These are phyloP conservation scores for Alloplasta piceator DNA, from an alignment of 2,888 invertebrate species.

Conservation along the genomic window DNA sequence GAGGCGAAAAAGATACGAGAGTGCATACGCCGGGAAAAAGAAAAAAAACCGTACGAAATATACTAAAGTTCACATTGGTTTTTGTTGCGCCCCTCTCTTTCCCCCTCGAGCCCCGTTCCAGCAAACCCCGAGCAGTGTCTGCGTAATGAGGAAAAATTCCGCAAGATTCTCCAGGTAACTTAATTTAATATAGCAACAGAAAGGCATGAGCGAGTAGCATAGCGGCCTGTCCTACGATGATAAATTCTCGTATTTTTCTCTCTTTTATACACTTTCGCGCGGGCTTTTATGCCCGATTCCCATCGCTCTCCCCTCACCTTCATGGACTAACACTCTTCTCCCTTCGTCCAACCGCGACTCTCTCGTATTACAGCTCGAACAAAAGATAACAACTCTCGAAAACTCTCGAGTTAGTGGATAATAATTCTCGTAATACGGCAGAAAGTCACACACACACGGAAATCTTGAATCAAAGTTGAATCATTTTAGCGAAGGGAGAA, in stretches of 20 bases:
- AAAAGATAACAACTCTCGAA: conserved; percentile 71
- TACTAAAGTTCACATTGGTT: conserved; percentile 59
- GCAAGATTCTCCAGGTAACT: conserved; percentile 71
- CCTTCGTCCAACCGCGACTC: conserved; percentile 20
- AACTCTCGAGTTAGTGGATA: conserved; percentile 14
- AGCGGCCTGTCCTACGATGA: conserved; percentile 71
- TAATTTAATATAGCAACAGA: conserved; percentile 75
- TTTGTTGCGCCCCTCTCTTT: not conserved
- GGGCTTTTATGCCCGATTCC: conserved; percentile 41
- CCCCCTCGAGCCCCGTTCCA: conserved; percentile 41
- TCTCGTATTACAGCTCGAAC: conserved; percentile 67
- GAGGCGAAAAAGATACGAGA: conserved; percentile 20
- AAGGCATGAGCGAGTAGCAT: conserved; percentile 62
- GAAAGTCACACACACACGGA: conserved; percentile 27
- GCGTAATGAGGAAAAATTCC: conserved; percentile 73
- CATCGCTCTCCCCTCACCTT: conserved; percentile 43
- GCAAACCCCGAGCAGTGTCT: not conserved
- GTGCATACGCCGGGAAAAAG: conserved; percentile 1
- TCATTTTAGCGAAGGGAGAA: conserved; percentile 4
- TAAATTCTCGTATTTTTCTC: conserved; percentile 70
- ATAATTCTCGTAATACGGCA: not conserved
- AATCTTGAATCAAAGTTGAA: conserved; percentile 68
- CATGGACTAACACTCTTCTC: conserved; percentile 3
- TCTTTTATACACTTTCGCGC: conserved; percentile 24
- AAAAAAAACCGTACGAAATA: conserved; percentile 20